A percentile compares a stretch with the other conserved stretches of the same genome.
These are phyloP conservation scores for Aviceda subcristata DNA, from an alignment of 2,113 vertebrate species.

Conservation along the genomic window DNA sequence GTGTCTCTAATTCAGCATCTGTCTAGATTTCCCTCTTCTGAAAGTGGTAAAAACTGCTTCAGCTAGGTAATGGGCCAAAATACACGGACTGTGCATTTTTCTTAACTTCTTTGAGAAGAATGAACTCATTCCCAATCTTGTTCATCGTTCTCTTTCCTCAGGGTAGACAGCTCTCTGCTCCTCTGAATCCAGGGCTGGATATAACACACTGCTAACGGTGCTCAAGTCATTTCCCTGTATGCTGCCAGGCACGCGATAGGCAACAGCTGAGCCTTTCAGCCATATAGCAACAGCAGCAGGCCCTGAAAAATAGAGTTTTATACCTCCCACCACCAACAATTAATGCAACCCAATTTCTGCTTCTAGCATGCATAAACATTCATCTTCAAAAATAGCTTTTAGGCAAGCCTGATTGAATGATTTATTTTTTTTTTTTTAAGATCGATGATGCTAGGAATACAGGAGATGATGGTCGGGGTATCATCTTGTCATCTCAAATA, in stretches of 20 bases:
- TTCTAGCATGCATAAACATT: not conserved
- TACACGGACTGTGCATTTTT: not conserved
- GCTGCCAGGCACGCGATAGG: not conserved
- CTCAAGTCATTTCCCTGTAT: not conserved
- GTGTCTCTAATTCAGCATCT: not conserved
- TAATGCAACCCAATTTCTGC: not conserved
- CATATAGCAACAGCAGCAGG: not conserved
- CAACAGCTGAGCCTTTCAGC: not conserved
- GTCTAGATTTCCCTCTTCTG: not conserved
- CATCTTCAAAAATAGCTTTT: not conserved
- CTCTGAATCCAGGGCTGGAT: not conserved
- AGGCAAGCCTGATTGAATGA: not conserved
- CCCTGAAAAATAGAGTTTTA: not conserved
- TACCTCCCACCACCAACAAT: not conserved
- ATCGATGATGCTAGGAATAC: not conserved
- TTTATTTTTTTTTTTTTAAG: not conserved
- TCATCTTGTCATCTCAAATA: not conserved
- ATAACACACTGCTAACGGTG: fast-evolving
- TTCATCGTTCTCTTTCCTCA: not conserved
- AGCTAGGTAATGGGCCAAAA: not conserved
- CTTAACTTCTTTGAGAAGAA: not conserved
- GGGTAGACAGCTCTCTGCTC: fast-evolving
- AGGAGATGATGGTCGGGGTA: not conserved
- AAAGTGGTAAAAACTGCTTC: not conserved
- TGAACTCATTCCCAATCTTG: not conserved